phyloP scores from a whole-genome alignment of 2,797 vertebrate species.

The Pangasius mekongensis region DNA sequence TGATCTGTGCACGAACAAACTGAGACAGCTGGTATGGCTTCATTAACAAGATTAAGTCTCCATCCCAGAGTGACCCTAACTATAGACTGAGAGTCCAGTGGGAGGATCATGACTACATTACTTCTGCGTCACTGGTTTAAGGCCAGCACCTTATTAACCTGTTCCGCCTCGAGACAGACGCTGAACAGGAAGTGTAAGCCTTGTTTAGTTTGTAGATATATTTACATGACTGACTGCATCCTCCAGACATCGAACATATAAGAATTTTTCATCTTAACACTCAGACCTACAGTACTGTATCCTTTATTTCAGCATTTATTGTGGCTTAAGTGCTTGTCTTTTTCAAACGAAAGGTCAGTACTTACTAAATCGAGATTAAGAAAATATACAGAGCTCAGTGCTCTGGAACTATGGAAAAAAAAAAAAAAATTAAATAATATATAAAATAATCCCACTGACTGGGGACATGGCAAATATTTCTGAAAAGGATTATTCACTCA shows the following conservation, averaged over 20 bases:
- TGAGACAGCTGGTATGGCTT: slow-evolving; percentile 43
- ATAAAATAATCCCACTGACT: slow-evolving; percentile 20
- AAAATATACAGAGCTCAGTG: slow-evolving; percentile 25
- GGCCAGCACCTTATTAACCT: slow-evolving; percentile 13
- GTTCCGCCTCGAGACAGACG: not conserved
- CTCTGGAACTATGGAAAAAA: slow-evolving; percentile 3
- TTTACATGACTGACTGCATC: not conserved
- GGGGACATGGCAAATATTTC: not conserved
- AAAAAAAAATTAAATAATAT: not conserved
- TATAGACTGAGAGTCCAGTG: not conserved
- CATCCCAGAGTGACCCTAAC: slow-evolving; percentile 24
- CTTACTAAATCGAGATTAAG: not conserved
- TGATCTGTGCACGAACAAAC: not conserved
- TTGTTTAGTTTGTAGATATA: not conserved
- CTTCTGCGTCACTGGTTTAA: slow-evolving; percentile 25
- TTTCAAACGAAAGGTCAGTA: not conserved
- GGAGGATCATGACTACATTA: slow-evolving; percentile 17
- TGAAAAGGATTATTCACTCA: not conserved
- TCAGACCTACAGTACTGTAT: not conserved
- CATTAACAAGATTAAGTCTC: slow-evolving; percentile 21
- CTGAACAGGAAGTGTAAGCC: slow-evolving; percentile 3
- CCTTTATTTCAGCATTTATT: not conserved
- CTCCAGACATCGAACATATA: not conserved
- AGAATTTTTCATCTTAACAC: not conserved
- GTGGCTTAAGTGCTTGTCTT: slow-evolving; percentile 11